phyloP scores from a whole-genome alignment of 2,797 vertebrate species.

The Ispidina lecontei region DNA sequence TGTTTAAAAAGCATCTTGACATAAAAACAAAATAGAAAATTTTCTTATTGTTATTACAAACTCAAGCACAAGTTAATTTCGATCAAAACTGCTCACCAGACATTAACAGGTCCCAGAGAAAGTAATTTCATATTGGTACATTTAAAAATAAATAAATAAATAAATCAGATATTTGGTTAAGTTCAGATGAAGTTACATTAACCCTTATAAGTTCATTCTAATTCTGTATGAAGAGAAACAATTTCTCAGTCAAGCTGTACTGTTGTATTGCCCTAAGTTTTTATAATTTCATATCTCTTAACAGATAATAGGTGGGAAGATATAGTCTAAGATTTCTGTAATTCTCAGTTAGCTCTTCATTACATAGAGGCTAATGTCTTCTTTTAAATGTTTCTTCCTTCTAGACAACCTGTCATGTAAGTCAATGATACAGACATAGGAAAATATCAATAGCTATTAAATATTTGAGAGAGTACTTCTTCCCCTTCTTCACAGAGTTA shows the following conservation, averaged over 20 bases:
- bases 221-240: background rate
- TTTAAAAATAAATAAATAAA: too few relatives aligned
- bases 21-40: background rate
- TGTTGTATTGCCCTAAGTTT: background rate
- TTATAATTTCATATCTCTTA: background rate
- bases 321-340: background rate
- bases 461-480: background rate
- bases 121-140: background rate
- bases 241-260: background rate
- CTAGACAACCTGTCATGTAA: background rate
- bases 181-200: background rate
- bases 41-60: background rate
- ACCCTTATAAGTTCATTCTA: background rate
- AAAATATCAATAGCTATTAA: constrained; percentile 7
- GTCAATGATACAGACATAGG: background rate
- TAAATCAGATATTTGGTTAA: background rate
- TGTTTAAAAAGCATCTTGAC: background rate
- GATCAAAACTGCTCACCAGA: background rate
- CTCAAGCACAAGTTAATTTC: background rate
- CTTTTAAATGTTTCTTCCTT: background rate
- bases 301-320: background rate
- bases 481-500: background rate
- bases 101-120: background rate
- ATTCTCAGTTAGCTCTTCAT: background rate
- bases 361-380: background rate